Evolutionary conservation across 2,888 invertebrate genomes (phyloP).

Genomic region (Apantesis nais): DNA sequence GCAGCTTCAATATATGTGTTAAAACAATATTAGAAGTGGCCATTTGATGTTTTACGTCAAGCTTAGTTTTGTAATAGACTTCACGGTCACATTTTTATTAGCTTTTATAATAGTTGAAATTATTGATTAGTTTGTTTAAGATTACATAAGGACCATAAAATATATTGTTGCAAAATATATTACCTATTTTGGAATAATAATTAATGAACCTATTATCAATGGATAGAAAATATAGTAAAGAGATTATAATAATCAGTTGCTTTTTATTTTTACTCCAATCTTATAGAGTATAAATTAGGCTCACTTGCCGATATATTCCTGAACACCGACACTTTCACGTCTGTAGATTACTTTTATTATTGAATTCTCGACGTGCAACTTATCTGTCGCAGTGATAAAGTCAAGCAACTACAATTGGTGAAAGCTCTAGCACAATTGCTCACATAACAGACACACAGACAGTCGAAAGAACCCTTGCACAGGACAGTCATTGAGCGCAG

Average conservation of each 20-base stretch:
- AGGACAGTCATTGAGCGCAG: not conserved
- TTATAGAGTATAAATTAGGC: not conserved
- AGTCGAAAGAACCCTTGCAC: too few species aligned
- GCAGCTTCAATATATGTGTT: slow-evolving; percentile 47
- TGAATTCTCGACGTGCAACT: too few species aligned
- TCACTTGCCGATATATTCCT: not conserved
- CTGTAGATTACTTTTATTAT: not conserved
- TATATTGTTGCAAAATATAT: slow-evolving; percentile 43
- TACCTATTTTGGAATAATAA: slow-evolving; percentile 37
- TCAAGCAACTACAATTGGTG: too few species aligned
- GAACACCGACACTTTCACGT: not conserved
- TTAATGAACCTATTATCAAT: slow-evolving; percentile 27
- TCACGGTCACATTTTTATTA: slow-evolving; percentile 34
- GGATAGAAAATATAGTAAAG: slow-evolving; percentile 33
- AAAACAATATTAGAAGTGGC: slow-evolving; percentile 44
- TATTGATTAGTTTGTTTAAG: slow-evolving; percentile 44
- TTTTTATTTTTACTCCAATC: slow-evolving; percentile 21
- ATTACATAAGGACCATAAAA: slow-evolving; percentile 40
- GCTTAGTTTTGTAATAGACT: slow-evolving; percentile 27
- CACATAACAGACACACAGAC: too few species aligned
- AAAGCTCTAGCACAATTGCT: not conserved
- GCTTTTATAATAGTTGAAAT: slow-evolving; percentile 39
- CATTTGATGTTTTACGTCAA: slow-evolving; percentile 45
- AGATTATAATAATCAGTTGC: slow-evolving; percentile 22
- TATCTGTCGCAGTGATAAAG: not conserved